A percentile compares a stretch with the other conserved stretches of the same genome.
Conservation (phyloP, 2,797 vertebrate genomes). For the Pseudochirops corinnae region DNA sequence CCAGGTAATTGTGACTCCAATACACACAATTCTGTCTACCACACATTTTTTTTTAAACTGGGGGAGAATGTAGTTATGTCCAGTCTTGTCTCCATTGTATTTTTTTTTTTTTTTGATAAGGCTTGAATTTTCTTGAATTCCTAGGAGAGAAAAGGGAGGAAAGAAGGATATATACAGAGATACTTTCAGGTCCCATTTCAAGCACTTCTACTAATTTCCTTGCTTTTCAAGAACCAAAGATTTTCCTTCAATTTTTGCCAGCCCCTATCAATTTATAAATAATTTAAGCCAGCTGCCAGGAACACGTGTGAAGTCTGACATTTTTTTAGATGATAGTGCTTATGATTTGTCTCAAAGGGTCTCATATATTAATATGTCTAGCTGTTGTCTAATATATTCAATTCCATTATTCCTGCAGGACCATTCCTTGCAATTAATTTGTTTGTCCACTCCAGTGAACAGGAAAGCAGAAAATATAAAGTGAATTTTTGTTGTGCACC, state of each 20-base stretch:
- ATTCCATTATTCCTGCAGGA: neutral
- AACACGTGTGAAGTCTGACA: constrained; percentile 12
- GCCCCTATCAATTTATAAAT: constrained; percentile 2
- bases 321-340: constrained; percentile 22
- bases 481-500: neutral
- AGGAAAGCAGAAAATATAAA: neutral
- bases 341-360: neutral
- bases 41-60: neutral
- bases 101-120: neutral
- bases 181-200: neutral
- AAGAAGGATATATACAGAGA: neutral
- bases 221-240: constrained; percentile 44
- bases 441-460: neutral
- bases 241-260: neutral
- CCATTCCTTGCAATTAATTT: constrained; percentile 11
- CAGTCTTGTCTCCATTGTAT: neutral
- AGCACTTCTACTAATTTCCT: neutral
- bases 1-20: neutral
- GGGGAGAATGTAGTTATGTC: neutral
- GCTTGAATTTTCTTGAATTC: neutral
- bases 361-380: neutral
- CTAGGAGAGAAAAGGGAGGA: neutral
- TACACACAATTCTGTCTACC: neutral
- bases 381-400: neutral
- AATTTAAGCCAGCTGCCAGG: constrained; percentile 26